Evolutionary conservation across 1,140 invertebrate species (phyloP).

Genomic region (Drosophila paulistorum): DNA sequence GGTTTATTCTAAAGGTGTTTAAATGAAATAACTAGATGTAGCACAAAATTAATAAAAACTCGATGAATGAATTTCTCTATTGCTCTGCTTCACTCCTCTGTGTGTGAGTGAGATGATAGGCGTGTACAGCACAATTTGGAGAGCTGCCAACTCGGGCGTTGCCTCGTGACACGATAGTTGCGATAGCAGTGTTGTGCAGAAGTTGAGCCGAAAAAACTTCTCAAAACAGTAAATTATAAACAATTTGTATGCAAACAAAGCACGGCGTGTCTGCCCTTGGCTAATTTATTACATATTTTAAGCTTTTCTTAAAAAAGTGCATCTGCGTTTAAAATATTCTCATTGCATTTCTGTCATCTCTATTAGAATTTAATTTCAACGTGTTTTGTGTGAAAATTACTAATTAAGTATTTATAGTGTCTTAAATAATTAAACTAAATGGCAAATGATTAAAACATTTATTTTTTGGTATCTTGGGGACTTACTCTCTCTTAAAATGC

Average conservation of each 20-base stretch:
- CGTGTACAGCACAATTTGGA: conserved; percentile 49
- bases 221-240: neutral
- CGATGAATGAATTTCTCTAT: conserved; percentile 71
- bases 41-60: conserved; percentile 71
- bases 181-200: neutral
- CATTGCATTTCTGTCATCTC: too few relatives aligned
- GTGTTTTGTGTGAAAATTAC: neutral
- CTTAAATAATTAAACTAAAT: neutral
- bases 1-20: conserved; percentile 59
- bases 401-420: neutral
- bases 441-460: neutral
- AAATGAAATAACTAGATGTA: conserved; percentile 75
- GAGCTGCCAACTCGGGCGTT: conserved; percentile 50
- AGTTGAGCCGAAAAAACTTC: neutral
- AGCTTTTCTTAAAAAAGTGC: neutral
- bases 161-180: conserved; percentile 6
- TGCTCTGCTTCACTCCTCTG: conserved; percentile 68
- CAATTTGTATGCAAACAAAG: neutral
- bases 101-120: conserved; percentile 79
- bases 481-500: neutral
- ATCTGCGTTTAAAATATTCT: neutral
- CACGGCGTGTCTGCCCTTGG: too few relatives aligned
- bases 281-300: neutral
- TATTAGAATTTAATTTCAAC: too few relatives aligned
- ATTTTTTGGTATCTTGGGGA: too few relatives aligned